Evolutionary conservation across 2,888 invertebrate genomes (phyloP), one percentile per base, ranked within the genome.

Genomic region (Pyrgus malvae): DNA sequence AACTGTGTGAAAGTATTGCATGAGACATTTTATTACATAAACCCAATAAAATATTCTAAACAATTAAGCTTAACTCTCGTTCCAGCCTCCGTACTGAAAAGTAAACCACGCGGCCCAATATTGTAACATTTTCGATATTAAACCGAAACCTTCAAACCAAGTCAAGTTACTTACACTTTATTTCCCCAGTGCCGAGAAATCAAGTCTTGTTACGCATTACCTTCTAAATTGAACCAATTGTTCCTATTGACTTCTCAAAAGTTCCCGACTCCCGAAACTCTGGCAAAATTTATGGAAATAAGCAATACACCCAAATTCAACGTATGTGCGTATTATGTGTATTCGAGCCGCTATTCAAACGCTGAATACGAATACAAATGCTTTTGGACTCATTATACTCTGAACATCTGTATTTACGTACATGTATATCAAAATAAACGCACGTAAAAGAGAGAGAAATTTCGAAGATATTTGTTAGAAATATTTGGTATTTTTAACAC

Each of bases 351-450:
- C 68, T 69, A 69, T 77, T 74, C 68, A 72, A 23, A 74, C 69
- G 68, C 65, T 64, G 62, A 42, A 42, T 42, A 63, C 60, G 67
- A 67, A 74, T 69, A 69, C 65, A 65, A 70, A 70, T 70, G 63
- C 60, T 69, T 69, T 56, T 63, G 65, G 59, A 60, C 70, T 76
- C 70, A 74, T 75, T 74, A 72, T 67, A 64, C 56, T 49, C 21
- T 27, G 57, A 57, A 61, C 33, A 56, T 38, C 5, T 38, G 21
- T 42, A 27, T 25, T 1, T 27, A 42, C 9, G 16, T 35, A 8
- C 9, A 14, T 35, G 9, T 35, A 16, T 11, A 35, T 35, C 16
- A 16, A 35, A 35, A 35, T 35, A 35, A 35, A 19, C n/a, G 19
- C 2, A 37, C 35, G 17, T 8, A 7, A 14, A 37, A 16, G 14